A percentile compares a stretch with the other conserved stretches of the same genome.
phyloP scores from a whole-genome alignment of 2,113 vertebrate genomes.

The Stomatorhinus ivindoensis region DNA sequence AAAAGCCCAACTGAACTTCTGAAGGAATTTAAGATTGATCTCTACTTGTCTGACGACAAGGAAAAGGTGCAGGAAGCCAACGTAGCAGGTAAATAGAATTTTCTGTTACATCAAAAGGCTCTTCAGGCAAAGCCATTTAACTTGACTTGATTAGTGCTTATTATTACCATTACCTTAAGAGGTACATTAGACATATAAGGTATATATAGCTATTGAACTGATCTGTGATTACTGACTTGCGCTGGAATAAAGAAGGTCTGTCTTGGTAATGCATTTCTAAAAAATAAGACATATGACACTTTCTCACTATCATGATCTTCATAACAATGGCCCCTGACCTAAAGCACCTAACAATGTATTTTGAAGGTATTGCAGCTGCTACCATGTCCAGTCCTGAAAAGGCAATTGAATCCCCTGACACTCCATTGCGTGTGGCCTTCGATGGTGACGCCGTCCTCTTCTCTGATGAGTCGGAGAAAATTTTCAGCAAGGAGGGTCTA shows the following conservation, averaged over 20 bases:
- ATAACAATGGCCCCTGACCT: background rate
- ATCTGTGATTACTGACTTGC: background rate
- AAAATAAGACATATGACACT: background rate
- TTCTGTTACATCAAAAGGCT: background rate
- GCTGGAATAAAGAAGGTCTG: background rate
- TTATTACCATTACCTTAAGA: background rate
- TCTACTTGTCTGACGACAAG: slow-evolving; percentile 82
- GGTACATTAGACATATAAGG: background rate
- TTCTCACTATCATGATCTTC: background rate
- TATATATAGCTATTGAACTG: background rate
- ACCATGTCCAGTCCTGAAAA: slow-evolving; percentile 63
- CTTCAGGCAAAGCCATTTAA: background rate
- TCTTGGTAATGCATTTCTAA: background rate
- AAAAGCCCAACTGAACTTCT: slow-evolving; percentile 82
- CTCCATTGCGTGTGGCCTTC: slow-evolving; percentile 82
- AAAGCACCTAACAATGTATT: background rate
- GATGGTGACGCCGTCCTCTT: slow-evolving; percentile 91
- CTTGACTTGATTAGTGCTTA: background rate
- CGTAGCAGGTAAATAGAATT: slow-evolving; percentile 66
- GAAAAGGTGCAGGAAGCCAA: slow-evolving; percentile 88
- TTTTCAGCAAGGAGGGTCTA: slow-evolving; percentile 72
- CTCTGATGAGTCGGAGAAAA: slow-evolving; percentile 83
- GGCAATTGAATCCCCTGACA: slow-evolving; percentile 37
- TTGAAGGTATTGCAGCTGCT: slow-evolving; percentile 82
- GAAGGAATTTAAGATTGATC: slow-evolving; percentile 84